Evolutionary conservation across 1,140 invertebrate genomes (phyloP), one percentile per base, ranked within the genome.

Genomic region (Paracyclopina nana): DNA sequence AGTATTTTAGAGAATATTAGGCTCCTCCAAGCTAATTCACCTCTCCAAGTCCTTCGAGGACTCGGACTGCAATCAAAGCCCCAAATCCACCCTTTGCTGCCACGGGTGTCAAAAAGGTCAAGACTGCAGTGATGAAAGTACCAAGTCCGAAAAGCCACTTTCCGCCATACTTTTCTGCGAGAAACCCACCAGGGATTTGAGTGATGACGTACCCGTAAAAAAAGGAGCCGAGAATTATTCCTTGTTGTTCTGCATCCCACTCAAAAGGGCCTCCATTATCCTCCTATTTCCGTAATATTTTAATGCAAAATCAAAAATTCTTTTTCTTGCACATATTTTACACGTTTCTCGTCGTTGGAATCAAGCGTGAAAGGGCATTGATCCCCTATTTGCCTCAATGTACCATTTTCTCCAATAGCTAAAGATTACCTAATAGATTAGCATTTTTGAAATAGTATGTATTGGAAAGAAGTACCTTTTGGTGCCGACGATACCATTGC

Each of bases 171-270:
- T 18, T 52, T 38, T 59, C 59, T 9, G 62, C 56, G 20, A 65
- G 20, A 20, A 55, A 54, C 26, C 65, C 62, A 25, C 64, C 68
- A 8, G 67, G 66, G 20, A 71, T 56, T 56, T 71, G 69, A 0
- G 63, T 63, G 22, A 63, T 41, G 6, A 65, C 56, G 53, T 68
- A 68, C 0, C 66, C 67, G 55, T 61, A 60, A 55, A 66, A 67
- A 56, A 67, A 69, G 16, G 56, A 40, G 6, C 60, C 60, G 8
- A 67, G 51, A 9, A 68, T 61, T 8, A 63, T 25, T 24, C 60
- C 25, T 34, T 14, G 11, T 26, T 52, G 16, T 42, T 55, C 40
- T 16, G 30, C 28, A 12, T 54, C 31, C 42, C 53, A 46, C 45
- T 26, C 24, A 16, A 27, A 42, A 38, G 14, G n/a, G 14, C 34